A percentile compares a stretch with the other conserved stretches of the same genome.
Conservation (phyloP, 2,113 vertebrate species). For the Muscicapa adusta region DNA sequence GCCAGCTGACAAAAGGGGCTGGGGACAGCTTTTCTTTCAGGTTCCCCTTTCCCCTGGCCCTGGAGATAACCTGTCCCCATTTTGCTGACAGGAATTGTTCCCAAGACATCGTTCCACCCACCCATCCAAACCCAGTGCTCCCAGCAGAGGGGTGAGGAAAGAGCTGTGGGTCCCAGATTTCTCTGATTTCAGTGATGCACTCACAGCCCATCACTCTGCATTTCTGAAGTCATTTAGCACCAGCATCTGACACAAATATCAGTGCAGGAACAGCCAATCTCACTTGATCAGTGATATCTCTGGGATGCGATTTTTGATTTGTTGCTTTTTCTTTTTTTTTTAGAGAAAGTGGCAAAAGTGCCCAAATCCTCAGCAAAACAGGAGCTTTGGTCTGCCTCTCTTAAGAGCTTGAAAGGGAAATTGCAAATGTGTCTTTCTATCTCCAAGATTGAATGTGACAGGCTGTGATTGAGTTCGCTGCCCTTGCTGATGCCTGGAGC, state of each 20-base stretch:
- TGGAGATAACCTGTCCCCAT: neutral
- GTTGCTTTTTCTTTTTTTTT: neutral
- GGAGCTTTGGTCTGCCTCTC: neutral
- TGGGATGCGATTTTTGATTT: neutral
- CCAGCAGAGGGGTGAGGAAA: neutral
- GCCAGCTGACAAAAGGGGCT: neutral
- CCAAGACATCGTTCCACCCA: rapidly evolving
- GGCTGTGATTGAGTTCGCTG: constrained; percentile 8
- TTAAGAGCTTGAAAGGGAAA: neutral
- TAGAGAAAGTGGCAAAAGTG: neutral
- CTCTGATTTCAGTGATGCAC: neutral
- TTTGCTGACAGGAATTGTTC: neutral
- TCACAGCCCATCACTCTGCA: neutral
- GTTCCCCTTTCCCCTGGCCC: neutral
- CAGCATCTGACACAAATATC: neutral
- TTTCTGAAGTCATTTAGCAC: neutral
- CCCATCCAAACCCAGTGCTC: neutral
- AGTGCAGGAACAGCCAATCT: neutral
- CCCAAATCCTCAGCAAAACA: neutral
- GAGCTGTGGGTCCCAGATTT: neutral
- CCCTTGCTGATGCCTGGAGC: neutral
- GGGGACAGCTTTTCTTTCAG: neutral
- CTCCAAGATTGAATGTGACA: neutral
- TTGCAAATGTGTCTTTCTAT: neutral
- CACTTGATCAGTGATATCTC: neutral